These are phyloP conservation scores for Tipula confusa DNA, from an alignment of 2,888 invertebrate genomes.

Conservation along the genomic window DNA sequence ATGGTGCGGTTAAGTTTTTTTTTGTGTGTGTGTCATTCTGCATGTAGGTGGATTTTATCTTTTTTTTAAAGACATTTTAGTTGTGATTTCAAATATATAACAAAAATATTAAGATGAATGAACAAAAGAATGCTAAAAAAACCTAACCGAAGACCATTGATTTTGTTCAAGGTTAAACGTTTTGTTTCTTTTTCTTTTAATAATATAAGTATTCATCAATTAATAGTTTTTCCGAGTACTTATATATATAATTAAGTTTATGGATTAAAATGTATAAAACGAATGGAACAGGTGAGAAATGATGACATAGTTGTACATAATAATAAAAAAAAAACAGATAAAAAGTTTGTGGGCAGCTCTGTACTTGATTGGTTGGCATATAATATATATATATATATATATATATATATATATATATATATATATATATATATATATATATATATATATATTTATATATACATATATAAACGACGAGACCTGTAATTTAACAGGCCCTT, in stretches of 20 bases:
- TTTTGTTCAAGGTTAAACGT: neutral
- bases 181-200: no score
- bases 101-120: neutral
- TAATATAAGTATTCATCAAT: neutral
- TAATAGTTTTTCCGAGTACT: slow-evolving; percentile 4
- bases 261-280: neutral
- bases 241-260: neutral
- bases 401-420: no score
- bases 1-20: neutral
- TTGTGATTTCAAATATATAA: neutral
- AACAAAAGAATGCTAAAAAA: neutral
- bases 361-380: no score
- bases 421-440: no score
- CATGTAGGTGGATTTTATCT: neutral
- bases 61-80: neutral
- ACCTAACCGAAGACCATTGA: neutral
- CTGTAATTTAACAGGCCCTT: no score
- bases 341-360: neutral
- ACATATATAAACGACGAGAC: no score
- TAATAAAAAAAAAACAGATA: no score
- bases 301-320: neutral
- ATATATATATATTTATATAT: no score
- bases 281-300: neutral
- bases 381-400: no score
- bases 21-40: neutral